These are phyloP conservation scores for Hyalella azteca DNA, from an alignment of 2,888 invertebrate genomes.

Conservation along the genomic window DNA sequence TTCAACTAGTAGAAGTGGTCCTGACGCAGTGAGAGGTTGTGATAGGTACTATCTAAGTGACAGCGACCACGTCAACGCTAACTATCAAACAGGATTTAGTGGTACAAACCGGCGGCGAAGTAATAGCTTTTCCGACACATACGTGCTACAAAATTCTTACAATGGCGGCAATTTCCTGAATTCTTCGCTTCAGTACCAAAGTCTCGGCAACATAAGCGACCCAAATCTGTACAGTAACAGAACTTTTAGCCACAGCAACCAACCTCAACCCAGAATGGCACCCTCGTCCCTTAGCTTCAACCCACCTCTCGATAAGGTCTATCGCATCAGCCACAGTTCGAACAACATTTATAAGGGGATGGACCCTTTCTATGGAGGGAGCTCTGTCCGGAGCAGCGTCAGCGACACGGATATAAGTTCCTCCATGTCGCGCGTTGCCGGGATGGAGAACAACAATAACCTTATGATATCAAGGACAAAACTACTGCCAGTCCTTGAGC, in stretches of 20 bases:
- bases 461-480: not conserved
- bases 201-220: constrained; percentile 1
- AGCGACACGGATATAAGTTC: not conserved
- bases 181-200: not conserved
- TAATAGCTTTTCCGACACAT: constrained; percentile 1
- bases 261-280: not conserved
- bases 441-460: not conserved
- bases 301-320: not conserved
- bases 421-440: not conserved
- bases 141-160: not conserved
- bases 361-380: not conserved
- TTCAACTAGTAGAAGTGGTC: not conserved
- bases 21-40: not conserved
- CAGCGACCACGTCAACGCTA: not conserved
- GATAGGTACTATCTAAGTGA: not conserved
- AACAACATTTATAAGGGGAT: not conserved
- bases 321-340: not conserved
- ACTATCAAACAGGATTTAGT: not conserved
- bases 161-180: not conserved
- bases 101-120: not conserved
- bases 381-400: not conserved
- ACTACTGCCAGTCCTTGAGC: constrained; percentile 6
- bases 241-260: too few species aligned
- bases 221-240: not conserved
- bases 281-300: not conserved